Evolutionary conservation across 2,888 invertebrate genomes (phyloP).

Genomic region (Congeria kusceri): DNA sequence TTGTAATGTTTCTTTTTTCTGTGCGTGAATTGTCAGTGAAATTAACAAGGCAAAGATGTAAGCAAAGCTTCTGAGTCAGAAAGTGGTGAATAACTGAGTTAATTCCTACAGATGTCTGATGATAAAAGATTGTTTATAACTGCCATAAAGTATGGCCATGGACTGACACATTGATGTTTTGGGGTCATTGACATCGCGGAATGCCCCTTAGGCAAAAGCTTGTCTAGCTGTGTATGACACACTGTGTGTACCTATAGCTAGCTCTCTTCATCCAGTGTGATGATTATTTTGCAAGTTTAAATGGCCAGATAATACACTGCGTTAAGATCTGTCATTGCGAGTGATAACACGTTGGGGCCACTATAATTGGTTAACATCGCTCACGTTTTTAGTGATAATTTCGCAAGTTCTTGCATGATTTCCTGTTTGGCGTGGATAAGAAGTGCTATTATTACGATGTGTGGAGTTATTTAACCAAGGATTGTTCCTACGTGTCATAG

Average conservation of each 20-base stretch:
- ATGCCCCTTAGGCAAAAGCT: neutral
- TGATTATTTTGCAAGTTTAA: neutral
- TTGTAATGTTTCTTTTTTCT: no score
- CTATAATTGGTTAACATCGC: conserved; percentile 18
- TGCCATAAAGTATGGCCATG: neutral
- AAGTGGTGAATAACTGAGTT: neutral
- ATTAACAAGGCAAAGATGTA: no score
- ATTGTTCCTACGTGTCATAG: no score
- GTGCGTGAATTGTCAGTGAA: no score
- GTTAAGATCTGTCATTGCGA: conserved; percentile 2
- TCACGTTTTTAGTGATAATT: conserved; percentile 30
- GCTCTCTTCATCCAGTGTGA: neutral
- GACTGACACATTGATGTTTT: neutral
- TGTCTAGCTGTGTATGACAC: conserved; percentile 2
- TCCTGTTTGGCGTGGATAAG: no score
- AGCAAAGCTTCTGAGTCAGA: no score
- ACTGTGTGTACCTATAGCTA: neutral
- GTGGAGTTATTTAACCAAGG: no score
- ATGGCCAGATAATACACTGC: conserved; percentile 3
- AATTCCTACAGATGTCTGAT: neutral
- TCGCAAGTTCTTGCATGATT: neutral
- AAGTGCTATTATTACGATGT: no score
- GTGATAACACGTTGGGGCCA: neutral
- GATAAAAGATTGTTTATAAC: neutral
- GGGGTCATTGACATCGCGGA: neutral